Base-by-base conservation (phyloP, 2,797 vertebrate genomes). In the Lutjanus argentimaculatus region DNA sequence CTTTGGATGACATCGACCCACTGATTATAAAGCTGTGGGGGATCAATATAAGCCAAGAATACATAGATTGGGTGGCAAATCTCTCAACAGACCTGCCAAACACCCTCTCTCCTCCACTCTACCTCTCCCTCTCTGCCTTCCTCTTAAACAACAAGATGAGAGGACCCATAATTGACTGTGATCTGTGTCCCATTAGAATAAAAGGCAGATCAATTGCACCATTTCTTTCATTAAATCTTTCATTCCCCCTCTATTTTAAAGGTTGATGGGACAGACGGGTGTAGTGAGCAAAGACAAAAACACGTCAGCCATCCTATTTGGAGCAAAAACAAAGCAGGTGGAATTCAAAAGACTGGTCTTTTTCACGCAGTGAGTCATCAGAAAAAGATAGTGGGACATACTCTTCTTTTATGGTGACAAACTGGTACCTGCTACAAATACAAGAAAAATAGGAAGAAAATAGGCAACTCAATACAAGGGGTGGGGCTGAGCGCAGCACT, bases 21-120 rank as follows among this genome's bases (percentile, higher is more conserved):
- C 83, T 90, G 91, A 90, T 92, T 93, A 89, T 88, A 85, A 91
- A 92, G 89, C 89, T 85, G 80, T 21, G 64, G 15, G 16, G n/a
- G 78, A 93, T 95, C 94, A 84, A 95, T 95, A 92, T 42, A 70
- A 88, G 67, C 77, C 85, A 89, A 77, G 81, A 89, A 91, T 87
- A 88, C 84, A 86, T 84, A 89, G 90, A 94, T 92, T 82, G 90
- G 88, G 84, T 86, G 87, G 89, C 89, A 91, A 92, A 93, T 93
- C 90, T 90, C 87, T 87, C 70, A 58, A 71, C 77, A 76, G 75
- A 76, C 78, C 83, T 77, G 90, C 85, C 81, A 82, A 81, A 79
- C 75, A 82, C 55, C 48, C 49, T 53, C 63, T 74, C 77, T 86
- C 75, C 75, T 85, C 84, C 82, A 73, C 48, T 71, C 83, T 48